These are phyloP conservation scores for Sinhomidia bicolor DNA, from an alignment of 2,888 invertebrate species.

Conservation along the genomic window DNA sequence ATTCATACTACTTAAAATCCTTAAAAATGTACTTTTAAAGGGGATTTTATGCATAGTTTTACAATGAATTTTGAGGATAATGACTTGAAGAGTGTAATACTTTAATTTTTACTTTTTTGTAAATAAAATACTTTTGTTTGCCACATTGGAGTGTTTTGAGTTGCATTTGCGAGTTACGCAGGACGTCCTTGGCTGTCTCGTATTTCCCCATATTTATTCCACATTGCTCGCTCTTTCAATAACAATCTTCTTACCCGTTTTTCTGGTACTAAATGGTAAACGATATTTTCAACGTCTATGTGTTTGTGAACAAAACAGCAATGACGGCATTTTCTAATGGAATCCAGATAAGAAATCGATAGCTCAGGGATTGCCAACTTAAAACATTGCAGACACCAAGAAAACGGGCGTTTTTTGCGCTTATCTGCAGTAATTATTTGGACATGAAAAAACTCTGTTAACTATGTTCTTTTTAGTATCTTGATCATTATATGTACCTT, in stretches of 20 bases:
- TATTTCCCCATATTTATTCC: constrained; percentile 70
- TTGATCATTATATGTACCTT: too few species aligned
- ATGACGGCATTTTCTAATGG: constrained; percentile 59
- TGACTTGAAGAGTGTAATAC: background rate
- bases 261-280: constrained; percentile 55
- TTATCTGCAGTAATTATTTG: constrained; percentile 12
- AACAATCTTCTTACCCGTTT: constrained; percentile 25
- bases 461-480: too few species aligned
- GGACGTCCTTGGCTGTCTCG: constrained; percentile 63
- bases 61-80: background rate
- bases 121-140: constrained; percentile 36
- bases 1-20: background rate
- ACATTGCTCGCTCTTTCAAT: constrained; percentile 69
- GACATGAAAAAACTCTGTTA: too few species aligned
- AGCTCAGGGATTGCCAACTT: background rate
- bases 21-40: too few species aligned
- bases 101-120: constrained; percentile 39
- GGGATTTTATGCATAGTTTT: background rate
- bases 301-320: constrained; percentile 69
- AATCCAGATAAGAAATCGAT: background rate
- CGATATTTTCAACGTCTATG: constrained; percentile 70
- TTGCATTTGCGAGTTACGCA: background rate
- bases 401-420: background rate
- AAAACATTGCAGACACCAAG: constrained; percentile 52
- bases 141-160: background rate